phyloP scores from a whole-genome alignment of 2,797 vertebrate genomes.

The Diplodus sargus region DNA sequence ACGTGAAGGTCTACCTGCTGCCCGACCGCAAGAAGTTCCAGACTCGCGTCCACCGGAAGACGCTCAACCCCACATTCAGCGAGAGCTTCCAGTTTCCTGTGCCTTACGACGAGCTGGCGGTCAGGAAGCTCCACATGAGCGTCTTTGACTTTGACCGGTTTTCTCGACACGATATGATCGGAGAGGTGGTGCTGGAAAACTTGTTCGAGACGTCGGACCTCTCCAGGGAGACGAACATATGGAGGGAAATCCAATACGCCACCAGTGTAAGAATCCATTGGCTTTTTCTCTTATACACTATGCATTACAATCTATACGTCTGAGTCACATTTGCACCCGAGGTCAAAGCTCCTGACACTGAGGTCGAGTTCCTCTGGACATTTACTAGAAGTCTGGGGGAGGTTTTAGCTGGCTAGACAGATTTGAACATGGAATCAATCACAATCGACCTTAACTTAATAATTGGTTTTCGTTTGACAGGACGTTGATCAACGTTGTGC shows the following conservation, averaged over 20 bases:
- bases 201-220: conserved; percentile 95
- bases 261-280: conserved; percentile 89
- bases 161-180: conserved; percentile 98
- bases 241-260: conserved; percentile 97
- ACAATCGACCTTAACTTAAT: no score
- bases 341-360: no score
- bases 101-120: conserved; percentile 92
- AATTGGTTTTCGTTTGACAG: no score
- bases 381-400: background rate
- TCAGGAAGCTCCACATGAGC: conserved; percentile 95
- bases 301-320: conserved; percentile 11
- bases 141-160: conserved; percentile 99
- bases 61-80: conserved; percentile 94
- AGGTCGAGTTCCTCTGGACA: background rate
- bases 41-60: conserved; percentile 98
- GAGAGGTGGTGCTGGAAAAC: conserved; percentile 97
- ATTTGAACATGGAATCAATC: no score
- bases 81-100: conserved; percentile 97
- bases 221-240: conserved; percentile 94
- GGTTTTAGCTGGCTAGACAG: accelerated
- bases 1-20: conserved; percentile 98
- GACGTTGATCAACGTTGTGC: background rate
- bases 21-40: conserved; percentile 99
- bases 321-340: background rate
- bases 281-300: background rate